These are phyloP conservation scores for Megalonaias nervosa DNA, from an alignment of 1,140 invertebrate genomes.

Conservation along the genomic window DNA sequence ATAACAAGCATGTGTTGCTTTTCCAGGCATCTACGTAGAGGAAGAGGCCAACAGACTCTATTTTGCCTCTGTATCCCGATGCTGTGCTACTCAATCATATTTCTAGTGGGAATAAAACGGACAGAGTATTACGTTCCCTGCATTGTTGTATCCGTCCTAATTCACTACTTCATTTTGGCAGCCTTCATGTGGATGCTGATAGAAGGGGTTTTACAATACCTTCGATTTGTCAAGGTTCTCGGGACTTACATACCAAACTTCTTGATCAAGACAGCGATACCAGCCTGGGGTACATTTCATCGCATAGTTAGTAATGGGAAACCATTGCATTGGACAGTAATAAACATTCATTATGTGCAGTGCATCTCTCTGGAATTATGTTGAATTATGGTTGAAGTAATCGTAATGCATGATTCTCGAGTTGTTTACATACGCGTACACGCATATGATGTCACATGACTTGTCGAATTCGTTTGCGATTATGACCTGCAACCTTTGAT, in stretches of 20 bases:
- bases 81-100: slow-evolving; percentile 56
- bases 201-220: slow-evolving; percentile 72
- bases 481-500: no score
- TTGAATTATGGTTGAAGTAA: no score
- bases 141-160: slow-evolving; percentile 63
- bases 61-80: slow-evolving; percentile 61
- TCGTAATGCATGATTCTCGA: no score
- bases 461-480: no score
- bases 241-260: slow-evolving; percentile 70
- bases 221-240: slow-evolving; percentile 72
- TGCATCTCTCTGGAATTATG: no score
- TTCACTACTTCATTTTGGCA: slow-evolving; percentile 73
- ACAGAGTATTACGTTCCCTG: slow-evolving; percentile 56
- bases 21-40: slow-evolving; percentile 58
- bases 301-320: no score
- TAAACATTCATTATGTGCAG: no score
- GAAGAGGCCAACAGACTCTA: slow-evolving; percentile 60
- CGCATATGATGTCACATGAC: no score
- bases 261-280: slow-evolving; percentile 66
- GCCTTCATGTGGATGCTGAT: slow-evolving; percentile 74
- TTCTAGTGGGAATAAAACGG: slow-evolving; percentile 58
- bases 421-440: no score
- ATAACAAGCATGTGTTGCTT: no score
- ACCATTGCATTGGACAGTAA: no score
- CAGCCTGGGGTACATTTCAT: slow-evolving; percentile 69